Evolutionary conservation across 1,140 invertebrate species (phyloP).

Genomic region (Dolichoris vasculosae): DNA sequence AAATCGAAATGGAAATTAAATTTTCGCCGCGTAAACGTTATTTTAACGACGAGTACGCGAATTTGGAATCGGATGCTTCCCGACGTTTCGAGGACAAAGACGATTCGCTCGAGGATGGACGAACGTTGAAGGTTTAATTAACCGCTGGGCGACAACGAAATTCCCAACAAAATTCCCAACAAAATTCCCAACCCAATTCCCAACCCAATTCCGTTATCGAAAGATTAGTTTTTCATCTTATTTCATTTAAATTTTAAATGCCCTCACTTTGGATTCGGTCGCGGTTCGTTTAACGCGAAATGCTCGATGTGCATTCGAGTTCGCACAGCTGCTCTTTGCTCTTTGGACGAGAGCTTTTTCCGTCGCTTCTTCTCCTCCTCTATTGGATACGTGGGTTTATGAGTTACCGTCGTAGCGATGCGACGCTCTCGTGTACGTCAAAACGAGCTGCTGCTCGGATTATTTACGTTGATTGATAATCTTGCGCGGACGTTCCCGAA

Average conservation of each 20-base stretch:
- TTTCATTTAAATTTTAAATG: slow-evolving; percentile 4
- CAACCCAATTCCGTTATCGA: no score
- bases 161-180: no score
- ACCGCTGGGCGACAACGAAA: no score
- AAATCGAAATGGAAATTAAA: no score
- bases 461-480: slow-evolving; percentile 48
- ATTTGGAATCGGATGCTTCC: no score
- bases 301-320: not conserved
- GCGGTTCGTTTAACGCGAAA: not conserved
- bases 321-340: not conserved
- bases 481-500: not conserved
- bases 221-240: slow-evolving; percentile 3
- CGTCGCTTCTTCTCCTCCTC: not conserved
- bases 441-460: slow-evolving; percentile 19
- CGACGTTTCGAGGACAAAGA: no score
- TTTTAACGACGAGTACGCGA: no score
- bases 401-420: not conserved
- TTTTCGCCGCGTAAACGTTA: no score
- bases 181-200: no score
- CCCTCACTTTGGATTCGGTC: not conserved
- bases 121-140: no score
- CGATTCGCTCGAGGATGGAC: no score
- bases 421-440: not conserved
- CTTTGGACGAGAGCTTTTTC: not conserved
- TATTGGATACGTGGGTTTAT: not conserved